These are phyloP conservation scores for Oreochromis grahami DNA, from an alignment of 2,797 vertebrate genomes.

Conservation along the genomic window DNA sequence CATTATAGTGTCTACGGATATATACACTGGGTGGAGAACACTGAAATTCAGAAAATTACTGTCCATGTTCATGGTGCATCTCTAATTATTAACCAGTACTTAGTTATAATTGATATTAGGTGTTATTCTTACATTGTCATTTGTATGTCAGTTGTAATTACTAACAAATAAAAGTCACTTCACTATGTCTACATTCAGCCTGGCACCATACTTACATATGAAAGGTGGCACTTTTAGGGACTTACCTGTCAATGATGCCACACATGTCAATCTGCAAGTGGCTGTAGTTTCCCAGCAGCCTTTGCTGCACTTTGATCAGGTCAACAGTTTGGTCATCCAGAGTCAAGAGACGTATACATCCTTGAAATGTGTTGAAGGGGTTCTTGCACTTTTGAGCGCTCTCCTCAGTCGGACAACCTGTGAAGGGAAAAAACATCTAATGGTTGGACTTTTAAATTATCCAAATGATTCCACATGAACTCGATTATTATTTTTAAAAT, in stretches of 20 bases:
- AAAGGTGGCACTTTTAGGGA: background rate
- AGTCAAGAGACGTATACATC: constrained; percentile 86
- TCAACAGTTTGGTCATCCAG: constrained; percentile 78
- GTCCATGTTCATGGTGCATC: background rate
- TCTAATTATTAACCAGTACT: background rate
- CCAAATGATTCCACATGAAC: background rate
- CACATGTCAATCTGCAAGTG: constrained; percentile 91
- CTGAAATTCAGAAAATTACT: background rate
- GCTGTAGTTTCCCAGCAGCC: constrained; percentile 86
- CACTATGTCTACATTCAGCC: background rate
- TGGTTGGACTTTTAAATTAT: background rate
- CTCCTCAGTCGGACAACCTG: constrained; percentile 83
- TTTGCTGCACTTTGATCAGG: constrained; percentile 87
- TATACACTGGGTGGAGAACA: background rate
- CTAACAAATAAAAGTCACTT: background rate
- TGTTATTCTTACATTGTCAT: background rate
- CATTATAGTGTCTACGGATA: background rate
- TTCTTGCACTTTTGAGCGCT: constrained; percentile 75
- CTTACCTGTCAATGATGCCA: constrained; percentile 90
- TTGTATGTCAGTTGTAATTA: background rate
- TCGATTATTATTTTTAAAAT: background rate
- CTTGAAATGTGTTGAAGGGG: constrained; percentile 83
- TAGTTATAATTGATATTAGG: background rate
- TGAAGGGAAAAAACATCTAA: background rate
- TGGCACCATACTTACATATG: background rate